phyloP scores from a whole-genome alignment of 2,888 invertebrate species.

The Chelonus formosanus region DNA sequence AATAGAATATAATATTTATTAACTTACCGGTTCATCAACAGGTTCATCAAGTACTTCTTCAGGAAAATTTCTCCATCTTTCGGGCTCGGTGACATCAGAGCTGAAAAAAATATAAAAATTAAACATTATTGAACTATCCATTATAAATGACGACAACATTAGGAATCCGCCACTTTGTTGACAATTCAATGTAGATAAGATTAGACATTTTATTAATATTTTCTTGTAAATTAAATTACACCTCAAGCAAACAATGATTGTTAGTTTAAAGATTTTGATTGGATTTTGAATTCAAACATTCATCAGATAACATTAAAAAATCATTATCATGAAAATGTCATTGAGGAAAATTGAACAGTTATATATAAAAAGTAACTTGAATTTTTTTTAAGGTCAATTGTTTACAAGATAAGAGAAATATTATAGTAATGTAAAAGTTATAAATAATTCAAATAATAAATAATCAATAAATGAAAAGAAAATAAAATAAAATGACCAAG shows the following conservation, averaged over 20 bases:
- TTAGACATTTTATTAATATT: slow-evolving; percentile 1
- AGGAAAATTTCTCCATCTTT: slow-evolving; percentile 48
- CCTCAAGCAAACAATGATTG: neutral
- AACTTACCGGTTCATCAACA: slow-evolving; percentile 56
- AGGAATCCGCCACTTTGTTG: neutral
- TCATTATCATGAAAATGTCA: too few relatives aligned
- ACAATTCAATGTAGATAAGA: neutral
- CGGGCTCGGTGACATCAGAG: slow-evolving; percentile 43
- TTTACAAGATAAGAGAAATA: too few relatives aligned
- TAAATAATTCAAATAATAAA: too few relatives aligned
- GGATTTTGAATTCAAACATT: too few relatives aligned
- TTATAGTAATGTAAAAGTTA: too few relatives aligned
- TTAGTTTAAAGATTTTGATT: too few relatives aligned
- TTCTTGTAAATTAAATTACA: neutral
- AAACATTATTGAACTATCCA: neutral
- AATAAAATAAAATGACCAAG: too few relatives aligned
- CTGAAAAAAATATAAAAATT: slow-evolving; percentile 40
- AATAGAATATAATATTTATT: neutral
- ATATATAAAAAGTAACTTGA: too few relatives aligned
- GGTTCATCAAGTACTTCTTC: slow-evolving; percentile 56
- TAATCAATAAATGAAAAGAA: too few relatives aligned
- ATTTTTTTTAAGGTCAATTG: too few relatives aligned
- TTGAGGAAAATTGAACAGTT: too few relatives aligned
- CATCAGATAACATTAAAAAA: too few relatives aligned
- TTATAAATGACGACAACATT: neutral